Percentiles rank a stretch among this genome's conserved stretches.
Conservation (phyloP, 2,888 invertebrate species). For the Limnephilus auricula region DNA sequence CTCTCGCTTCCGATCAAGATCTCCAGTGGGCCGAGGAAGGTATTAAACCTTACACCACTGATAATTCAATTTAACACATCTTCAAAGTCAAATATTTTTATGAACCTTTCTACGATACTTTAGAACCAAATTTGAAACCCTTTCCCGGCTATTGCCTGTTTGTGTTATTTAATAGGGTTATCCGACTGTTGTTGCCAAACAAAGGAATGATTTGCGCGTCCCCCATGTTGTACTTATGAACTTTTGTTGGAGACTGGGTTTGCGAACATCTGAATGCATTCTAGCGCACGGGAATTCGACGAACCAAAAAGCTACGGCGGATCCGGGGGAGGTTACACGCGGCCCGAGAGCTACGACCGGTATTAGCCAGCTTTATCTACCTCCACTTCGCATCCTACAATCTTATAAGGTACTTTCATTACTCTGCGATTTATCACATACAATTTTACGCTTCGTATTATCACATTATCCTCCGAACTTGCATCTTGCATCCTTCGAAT, state of each 20-base stretch:
- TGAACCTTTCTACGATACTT: constrained; percentile 46
- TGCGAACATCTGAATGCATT: constrained; percentile 61
- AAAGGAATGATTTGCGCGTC: not conserved
- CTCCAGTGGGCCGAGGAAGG: constrained; percentile 77
- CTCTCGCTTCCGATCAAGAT: constrained; percentile 76
- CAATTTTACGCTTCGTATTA: constrained; percentile 55
- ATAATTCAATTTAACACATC: constrained; percentile 47
- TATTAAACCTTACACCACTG: constrained; percentile 69
- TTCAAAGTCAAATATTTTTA: constrained; percentile 44
- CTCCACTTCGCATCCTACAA: constrained; percentile 54
- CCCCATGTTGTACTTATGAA: not conserved
- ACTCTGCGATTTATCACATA: constrained; percentile 58
- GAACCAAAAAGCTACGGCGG: constrained; percentile 61
- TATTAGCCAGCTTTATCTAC: constrained; percentile 56
- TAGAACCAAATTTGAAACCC: not conserved
- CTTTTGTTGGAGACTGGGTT: constrained; percentile 51
- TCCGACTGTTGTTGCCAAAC: constrained; percentile 16
- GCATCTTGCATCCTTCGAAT: constrained; percentile 34
- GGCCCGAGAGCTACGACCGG: constrained; percentile 61
- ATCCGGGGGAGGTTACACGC: constrained; percentile 63
- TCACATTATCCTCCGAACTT: constrained; percentile 46
- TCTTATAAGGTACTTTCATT: constrained; percentile 63
- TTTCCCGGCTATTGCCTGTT: not conserved
- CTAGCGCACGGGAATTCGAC: constrained; percentile 64
- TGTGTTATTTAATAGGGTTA: constrained; percentile 4